Base-by-base conservation (phyloP, 2,113 vertebrate species). In the Leptobrachium ailaonicum region DNA sequence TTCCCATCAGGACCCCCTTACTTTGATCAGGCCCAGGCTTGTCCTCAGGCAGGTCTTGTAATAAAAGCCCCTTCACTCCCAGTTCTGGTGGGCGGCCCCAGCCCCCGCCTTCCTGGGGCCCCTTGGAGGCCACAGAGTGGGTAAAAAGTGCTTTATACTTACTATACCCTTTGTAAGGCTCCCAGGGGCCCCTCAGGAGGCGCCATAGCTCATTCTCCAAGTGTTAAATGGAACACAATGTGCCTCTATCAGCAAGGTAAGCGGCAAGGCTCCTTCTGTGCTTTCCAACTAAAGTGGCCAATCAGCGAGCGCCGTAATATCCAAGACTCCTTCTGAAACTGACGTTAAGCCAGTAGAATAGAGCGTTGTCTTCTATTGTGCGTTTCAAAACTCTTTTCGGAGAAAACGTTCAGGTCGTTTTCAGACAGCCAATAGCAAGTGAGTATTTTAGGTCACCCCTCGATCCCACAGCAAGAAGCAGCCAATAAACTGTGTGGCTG, bases 221-320 rank as follows among this genome's bases (percentile, higher is more conserved):
- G 47, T 50, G 4, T 50, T 4, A 8, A 60, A 60, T 3, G 56
- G 13, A 3, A 60, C 45, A 80, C 78, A 79, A 73, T 73, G 77
- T 74, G 71, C 63, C 53, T 66, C 71, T 68, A 6, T 67, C n/a
- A 43, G 63, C 63, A n/a, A 41, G 8, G 6, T 47, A 14, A 56
- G 64, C 71, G 54, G 71, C 54, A 66, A 42, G 44, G 56, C 41
- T 67, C 67, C 20, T 8, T 11, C 10, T 42, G 42, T 77, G 75
- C 75, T 66, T 77, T 70, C 54, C 75, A 77, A 41, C 53, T 40
- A 6, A 32, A 63, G 3, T 43, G 41, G 12, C 69, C 77, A 79
- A 79, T 72, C 4, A 6, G 44, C n/a, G n/a, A 3, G 32, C 69
- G 14, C 6, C 12, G 45, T 54, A 58, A 41, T 56, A 72, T 56